Conservation (phyloP, 2,888 invertebrate species). For the Dastarcus helophoroides region DNA sequence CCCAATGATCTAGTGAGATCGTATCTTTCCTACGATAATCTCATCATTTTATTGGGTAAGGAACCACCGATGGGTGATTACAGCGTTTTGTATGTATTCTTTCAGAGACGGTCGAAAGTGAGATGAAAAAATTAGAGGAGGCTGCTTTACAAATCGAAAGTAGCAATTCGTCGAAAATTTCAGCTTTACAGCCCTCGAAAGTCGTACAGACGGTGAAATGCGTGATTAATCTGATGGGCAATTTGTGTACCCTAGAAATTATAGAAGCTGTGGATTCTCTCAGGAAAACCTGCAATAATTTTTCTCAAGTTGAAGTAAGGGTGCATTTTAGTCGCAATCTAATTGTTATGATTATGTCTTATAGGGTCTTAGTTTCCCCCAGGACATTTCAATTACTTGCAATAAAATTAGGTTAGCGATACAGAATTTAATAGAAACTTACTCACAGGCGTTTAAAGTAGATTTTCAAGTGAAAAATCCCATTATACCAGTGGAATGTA, state of each 20-base stretch:
- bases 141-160: slow-evolving; percentile 43
- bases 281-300: slow-evolving; percentile 23
- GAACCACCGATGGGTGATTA: slow-evolving; percentile 11
- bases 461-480: slow-evolving; percentile 58
- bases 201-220: slow-evolving; percentile 88
- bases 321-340: too few relatives aligned
- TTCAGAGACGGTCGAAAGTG: slow-evolving; percentile 68
- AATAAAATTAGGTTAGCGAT: slow-evolving; percentile 68
- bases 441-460: slow-evolving; percentile 72
- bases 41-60: slow-evolving; percentile 75
- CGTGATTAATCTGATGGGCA: slow-evolving; percentile 78
- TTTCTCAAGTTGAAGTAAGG: slow-evolving; percentile 22
- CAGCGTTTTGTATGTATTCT: slow-evolving; percentile 1
- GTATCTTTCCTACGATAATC: slow-evolving; percentile 67
- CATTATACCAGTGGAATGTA: slow-evolving; percentile 26
- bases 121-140: slow-evolving; percentile 64
- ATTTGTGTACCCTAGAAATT: slow-evolving; percentile 80
- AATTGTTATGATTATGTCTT: slow-evolving; percentile 15
- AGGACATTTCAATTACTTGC: slow-evolving; percentile 54
- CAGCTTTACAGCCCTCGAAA: slow-evolving; percentile 50
- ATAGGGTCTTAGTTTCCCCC: slow-evolving; percentile 37
- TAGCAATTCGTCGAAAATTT: slow-evolving; percentile 30
- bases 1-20: slow-evolving; percentile 58
- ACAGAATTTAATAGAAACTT: slow-evolving; percentile 72
- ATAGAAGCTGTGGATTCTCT: slow-evolving; percentile 53